Evolutionary conservation across 2,113 vertebrate genomes (phyloP), one percentile per base, ranked within the genome.

Genomic region (Manacus vitellinus): DNA sequence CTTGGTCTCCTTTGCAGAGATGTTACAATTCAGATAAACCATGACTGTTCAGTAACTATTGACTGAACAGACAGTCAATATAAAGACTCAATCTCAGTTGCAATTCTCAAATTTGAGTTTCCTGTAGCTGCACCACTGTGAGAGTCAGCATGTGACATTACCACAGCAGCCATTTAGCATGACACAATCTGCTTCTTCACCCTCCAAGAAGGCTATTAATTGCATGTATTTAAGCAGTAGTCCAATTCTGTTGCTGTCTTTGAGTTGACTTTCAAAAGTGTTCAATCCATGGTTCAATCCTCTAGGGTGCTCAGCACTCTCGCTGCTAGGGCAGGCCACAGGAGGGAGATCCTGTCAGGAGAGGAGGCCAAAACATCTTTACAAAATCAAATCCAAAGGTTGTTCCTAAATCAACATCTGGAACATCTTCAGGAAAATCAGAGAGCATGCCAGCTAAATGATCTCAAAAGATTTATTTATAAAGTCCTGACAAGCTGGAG

Each of bases 401-500:
- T 67, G 63, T 44, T 94, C 88, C 78, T 94, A 89, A 95, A 92
- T 66, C 93, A 96, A 88, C 93, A 95, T 88, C 85, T 97, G 85
- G 62, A 80, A 30, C 58, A 89, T 87, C 70, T 95, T 91, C 80
- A 85, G 74, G 75, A 94, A 93, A 85, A 85, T 31, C 39, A 78
- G 37, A 72, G 9, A 35, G 35, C 2, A 0, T 13, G 43, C 79
- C 96, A 96, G 78, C 51, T 83, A 77, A 72, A 83, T 58, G 1
- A 83, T 72, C 49, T 83, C 90, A 85, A 86, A 90, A 92, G 31
- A 92, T 72, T 76, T 85, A 85, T 89, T 89, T 76, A 72, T 56
- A 62, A 92, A 83, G 33, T 77, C 72, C 35, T 71, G 43, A 90
- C 79, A 92, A 86, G 55, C 24, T 80, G 31, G 46, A 85, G 54